Evolutionary conservation across 2,797 vertebrate genomes (phyloP), one percentile per base, ranked within the genome.

Genomic region (Sandelia bainsii): DNA sequence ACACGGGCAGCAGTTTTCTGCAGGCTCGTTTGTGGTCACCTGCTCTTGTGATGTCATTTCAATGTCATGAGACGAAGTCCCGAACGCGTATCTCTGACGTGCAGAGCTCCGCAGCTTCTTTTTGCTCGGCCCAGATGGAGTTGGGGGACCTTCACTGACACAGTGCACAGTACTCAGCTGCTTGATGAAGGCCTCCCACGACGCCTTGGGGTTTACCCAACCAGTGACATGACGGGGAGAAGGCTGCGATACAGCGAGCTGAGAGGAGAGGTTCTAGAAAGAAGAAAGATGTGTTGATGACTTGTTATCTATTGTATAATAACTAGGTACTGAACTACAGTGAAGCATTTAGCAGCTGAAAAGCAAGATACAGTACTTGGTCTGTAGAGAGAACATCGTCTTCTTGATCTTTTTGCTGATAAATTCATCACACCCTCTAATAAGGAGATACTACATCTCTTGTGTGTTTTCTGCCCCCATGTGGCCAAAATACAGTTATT

Each of bases 181-280:
- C 64, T 85, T 14, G 3, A 95, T 68, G 49, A 98, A 96, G n/a
- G 89, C 81, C 10, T 94, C 80, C 94, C 96, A 97, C 0, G 95
- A 93, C 54, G 91, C 92, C 0, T 69, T 78, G 0, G 96, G 94
- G 81, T 96, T 95, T 0, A 99, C 91, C 93, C 94, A 96, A 16
- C 94, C 93, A 0, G 88, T 82, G 23, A 97, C 80, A 0, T 98
- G 97, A 39, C 54, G 71, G 1, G 95, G 78, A 52, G 82, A 0
- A 75, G 93, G 56, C 48, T 69, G 85, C 23, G 69, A 19, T 1
- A 12, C 56, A 11, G 62, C 49, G 19, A 71, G 32, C 3, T 64
- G 64, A 72, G 59, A 54, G 7, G 72, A 82, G 54, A 52, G 46
- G 32, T 78, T 89, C 94, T 95, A 42, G 6, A 16, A 68, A 74